Conservation (phyloP, 2,797 vertebrate species). For the Sphaeramia orbicularis region DNA sequence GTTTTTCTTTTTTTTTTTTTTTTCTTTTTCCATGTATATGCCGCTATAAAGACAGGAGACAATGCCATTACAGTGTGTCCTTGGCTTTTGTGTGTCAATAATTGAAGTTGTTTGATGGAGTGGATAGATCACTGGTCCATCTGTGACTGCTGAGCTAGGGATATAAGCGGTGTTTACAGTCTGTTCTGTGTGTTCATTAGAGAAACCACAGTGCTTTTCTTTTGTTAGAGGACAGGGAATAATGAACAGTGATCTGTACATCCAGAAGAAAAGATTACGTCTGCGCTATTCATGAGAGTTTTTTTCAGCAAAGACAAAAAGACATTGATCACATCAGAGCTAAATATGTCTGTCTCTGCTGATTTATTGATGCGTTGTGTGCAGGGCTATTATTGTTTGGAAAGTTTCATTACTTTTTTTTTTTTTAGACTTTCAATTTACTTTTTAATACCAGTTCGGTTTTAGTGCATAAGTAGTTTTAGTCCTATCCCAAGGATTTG, state of each 20-base stretch:
- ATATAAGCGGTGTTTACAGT: slow-evolving; percentile 45
- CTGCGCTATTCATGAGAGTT: slow-evolving; percentile 24
- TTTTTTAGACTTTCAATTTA: no score
- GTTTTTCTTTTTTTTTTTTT: background rate
- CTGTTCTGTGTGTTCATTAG: slow-evolving; percentile 43
- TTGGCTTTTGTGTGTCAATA: slow-evolving; percentile 44
- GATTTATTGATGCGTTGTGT: slow-evolving; percentile 15
- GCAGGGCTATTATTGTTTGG: background rate
- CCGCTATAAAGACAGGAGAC: slow-evolving; percentile 23
- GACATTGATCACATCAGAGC: background rate
- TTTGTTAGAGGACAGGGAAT: slow-evolving; percentile 39
- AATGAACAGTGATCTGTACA: slow-evolving; percentile 50
- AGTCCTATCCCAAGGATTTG: no score
- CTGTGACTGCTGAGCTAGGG: slow-evolving; percentile 46
- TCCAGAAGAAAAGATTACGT: slow-evolving; percentile 38
- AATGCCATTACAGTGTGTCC: slow-evolving; percentile 21
- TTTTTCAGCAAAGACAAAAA: slow-evolving; percentile 12
- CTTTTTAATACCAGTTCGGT: no score
- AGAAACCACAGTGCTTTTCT: slow-evolving; percentile 50
- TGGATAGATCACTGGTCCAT: slow-evolving; percentile 54
- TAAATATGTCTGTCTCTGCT: slow-evolving; percentile 8
- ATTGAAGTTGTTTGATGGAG: slow-evolving; percentile 44
- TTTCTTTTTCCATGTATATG: background rate
- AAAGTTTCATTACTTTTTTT: no score
- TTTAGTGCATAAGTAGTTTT: no score